These are phyloP conservation scores for Drosophila formosana DNA, from an alignment of 2,888 invertebrate species.

Conservation along the genomic window DNA sequence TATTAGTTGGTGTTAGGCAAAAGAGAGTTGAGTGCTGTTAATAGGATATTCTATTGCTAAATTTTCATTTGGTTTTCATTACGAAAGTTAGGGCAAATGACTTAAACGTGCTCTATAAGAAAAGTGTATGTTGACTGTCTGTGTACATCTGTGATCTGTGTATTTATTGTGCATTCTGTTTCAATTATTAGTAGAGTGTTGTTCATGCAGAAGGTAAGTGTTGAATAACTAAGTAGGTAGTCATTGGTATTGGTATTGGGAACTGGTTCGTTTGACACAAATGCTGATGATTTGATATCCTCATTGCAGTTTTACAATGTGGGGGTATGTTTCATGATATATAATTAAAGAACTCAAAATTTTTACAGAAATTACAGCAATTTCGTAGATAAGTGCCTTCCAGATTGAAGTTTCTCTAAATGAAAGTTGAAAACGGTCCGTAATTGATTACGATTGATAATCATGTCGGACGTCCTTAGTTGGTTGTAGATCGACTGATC, in stretches of 20 bases:
- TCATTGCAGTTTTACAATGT: slow-evolving; percentile 65
- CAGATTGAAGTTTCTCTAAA: slow-evolving; percentile 59
- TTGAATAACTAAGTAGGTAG: slow-evolving; percentile 31
- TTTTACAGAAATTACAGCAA: slow-evolving; percentile 60
- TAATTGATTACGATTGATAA: slow-evolving; percentile 18
- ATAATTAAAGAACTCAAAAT: slow-evolving; percentile 65
- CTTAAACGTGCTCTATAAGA: slow-evolving; percentile 50
- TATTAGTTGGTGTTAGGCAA: slow-evolving; percentile 52
- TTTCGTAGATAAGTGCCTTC: slow-evolving; percentile 57
- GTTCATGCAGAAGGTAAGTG: slow-evolving; percentile 49
- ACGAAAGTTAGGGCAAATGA: slow-evolving; percentile 43
- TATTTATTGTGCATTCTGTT: slow-evolving; percentile 33
- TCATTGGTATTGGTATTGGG: slow-evolving; percentile 21
- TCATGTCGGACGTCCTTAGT: slow-evolving; percentile 44
- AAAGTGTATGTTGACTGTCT: slow-evolving; percentile 12
- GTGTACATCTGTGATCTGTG: slow-evolving; percentile 3
- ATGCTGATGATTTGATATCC: slow-evolving; percentile 45
- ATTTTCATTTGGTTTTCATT: slow-evolving; percentile 35
- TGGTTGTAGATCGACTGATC: slow-evolving; percentile 25
- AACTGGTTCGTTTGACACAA: slow-evolving; percentile 42
- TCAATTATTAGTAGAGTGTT: slow-evolving; percentile 36
- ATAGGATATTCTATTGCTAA: slow-evolving; percentile 61
- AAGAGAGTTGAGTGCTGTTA: slow-evolving; percentile 77
- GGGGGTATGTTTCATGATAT: slow-evolving; percentile 81
- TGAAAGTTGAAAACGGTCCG: slow-evolving; percentile 49